These are phyloP conservation scores for Saimiri boliviensis DNA, from an alignment of 2,113 vertebrate genomes.

Conservation along the genomic window DNA sequence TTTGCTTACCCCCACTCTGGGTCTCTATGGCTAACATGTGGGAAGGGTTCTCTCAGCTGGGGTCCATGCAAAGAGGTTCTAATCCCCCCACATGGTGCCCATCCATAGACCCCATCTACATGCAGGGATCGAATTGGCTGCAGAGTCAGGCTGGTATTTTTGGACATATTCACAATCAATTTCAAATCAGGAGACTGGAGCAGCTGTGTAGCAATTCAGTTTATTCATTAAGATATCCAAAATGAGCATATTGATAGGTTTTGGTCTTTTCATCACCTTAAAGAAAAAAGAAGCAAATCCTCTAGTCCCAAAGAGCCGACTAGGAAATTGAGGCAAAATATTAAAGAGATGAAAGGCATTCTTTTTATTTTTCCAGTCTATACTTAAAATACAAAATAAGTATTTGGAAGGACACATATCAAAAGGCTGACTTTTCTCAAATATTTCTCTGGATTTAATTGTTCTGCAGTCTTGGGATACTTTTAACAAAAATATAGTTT, in stretches of 20 bases:
- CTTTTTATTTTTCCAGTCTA: not conserved
- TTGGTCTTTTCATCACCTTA: conserved; percentile 1
- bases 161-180: not conserved
- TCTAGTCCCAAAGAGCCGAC: not conserved
- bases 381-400: not conserved
- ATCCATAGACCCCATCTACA: not conserved
- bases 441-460: not conserved
- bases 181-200: conserved; percentile 13
- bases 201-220: not conserved
- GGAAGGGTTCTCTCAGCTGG: not conserved
- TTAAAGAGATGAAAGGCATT: not conserved
- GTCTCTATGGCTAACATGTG: not conserved
- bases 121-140: not conserved
- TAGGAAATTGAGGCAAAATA: not conserved
- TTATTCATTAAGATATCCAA: not conserved
- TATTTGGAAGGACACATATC: not conserved
- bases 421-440: not conserved
- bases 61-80: not conserved
- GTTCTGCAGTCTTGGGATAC: not conserved
- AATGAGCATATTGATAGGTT: not conserved
- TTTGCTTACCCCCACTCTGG: not conserved
- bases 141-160: not conserved
- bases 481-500: not conserved
- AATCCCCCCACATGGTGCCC: too few relatives aligned
- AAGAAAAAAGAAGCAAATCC: not conserved